These are phyloP conservation scores for Eristalinus sepulchralis DNA, from an alignment of 2,888 invertebrate genomes.

Conservation along the genomic window DNA sequence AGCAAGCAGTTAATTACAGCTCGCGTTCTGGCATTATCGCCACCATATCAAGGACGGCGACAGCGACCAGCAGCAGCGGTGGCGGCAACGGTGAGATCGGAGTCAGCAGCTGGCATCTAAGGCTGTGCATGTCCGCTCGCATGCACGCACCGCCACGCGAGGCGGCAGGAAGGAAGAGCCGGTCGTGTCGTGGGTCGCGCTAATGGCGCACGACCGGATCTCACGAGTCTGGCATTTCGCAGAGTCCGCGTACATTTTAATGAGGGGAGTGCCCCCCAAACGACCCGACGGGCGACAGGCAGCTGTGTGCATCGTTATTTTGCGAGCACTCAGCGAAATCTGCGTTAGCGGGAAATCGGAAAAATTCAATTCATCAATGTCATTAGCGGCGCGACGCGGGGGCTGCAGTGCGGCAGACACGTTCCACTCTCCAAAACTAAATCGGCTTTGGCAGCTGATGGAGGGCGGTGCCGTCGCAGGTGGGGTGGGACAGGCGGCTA, in stretches of 20 bases:
- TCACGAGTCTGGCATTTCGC: neutral
- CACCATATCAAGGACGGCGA: conserved; percentile 10
- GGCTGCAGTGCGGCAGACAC: neutral
- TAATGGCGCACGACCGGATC: conserved; percentile 34
- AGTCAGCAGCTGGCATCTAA: conserved; percentile 43
- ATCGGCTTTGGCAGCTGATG: conserved; percentile 52
- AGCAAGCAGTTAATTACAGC: conserved; percentile 72
- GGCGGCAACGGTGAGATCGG: neutral
- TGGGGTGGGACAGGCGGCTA: conserved; percentile 4
- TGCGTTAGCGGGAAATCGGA: conserved; percentile 1
- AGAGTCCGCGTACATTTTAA: conserved; percentile 40
- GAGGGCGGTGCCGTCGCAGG: neutral
- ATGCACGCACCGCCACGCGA: conserved; percentile 6
- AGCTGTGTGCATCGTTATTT: conserved; percentile 14
- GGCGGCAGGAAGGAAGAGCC: neutral
- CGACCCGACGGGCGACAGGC: conserved; percentile 14
- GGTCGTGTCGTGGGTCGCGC: conserved; percentile 8
- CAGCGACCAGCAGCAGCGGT: neutral
- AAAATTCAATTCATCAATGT: conserved; percentile 68
- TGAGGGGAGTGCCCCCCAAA: conserved; percentile 11
- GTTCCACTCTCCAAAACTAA: conserved; percentile 26
- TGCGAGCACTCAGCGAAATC: conserved; percentile 19
- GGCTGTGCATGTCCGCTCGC: neutral
- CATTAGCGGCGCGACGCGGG: conserved; percentile 2
- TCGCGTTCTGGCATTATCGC: conserved; percentile 59